phyloP scores from a whole-genome alignment of 2,888 invertebrate species.

The Drosophila histrio region DNA sequence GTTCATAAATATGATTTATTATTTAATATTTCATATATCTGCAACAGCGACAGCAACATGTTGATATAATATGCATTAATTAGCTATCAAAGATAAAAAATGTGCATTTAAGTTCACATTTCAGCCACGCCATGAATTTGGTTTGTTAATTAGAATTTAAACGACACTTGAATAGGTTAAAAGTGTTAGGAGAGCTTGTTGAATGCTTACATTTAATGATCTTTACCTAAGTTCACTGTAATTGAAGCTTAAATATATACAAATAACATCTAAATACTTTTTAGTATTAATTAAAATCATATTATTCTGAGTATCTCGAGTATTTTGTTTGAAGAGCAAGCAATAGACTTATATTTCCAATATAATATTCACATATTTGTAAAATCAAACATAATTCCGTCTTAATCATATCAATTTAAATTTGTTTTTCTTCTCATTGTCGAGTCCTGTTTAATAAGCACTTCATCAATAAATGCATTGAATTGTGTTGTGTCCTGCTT shows the following conservation, averaged over 20 bases:
- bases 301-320: too few species aligned
- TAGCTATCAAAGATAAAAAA: slow-evolving; percentile 7
- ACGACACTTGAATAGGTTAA: background rate
- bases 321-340: too few species aligned
- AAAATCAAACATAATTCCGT: too few species aligned
- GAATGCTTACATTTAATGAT: too few species aligned
- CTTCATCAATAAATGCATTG: slow-evolving; percentile 5
- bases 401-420: background rate
- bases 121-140: background rate
- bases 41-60: background rate
- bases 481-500: background rate
- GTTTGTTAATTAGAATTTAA: background rate
- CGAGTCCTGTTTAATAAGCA: slow-evolving; percentile 2
- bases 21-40: slow-evolving; percentile 3
- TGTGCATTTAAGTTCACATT: background rate
- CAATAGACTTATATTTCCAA: too few species aligned
- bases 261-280: too few species aligned
- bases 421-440: background rate
- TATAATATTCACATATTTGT: too few species aligned
- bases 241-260: too few species aligned
- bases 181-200: too few species aligned
- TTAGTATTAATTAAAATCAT: too few species aligned
- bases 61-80: slow-evolving; percentile 22
- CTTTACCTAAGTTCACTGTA: too few species aligned
- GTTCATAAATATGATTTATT: slow-evolving; percentile 12